phyloP scores from a whole-genome alignment of 2,113 vertebrate genomes.

The Notothenia coriiceps region DNA sequence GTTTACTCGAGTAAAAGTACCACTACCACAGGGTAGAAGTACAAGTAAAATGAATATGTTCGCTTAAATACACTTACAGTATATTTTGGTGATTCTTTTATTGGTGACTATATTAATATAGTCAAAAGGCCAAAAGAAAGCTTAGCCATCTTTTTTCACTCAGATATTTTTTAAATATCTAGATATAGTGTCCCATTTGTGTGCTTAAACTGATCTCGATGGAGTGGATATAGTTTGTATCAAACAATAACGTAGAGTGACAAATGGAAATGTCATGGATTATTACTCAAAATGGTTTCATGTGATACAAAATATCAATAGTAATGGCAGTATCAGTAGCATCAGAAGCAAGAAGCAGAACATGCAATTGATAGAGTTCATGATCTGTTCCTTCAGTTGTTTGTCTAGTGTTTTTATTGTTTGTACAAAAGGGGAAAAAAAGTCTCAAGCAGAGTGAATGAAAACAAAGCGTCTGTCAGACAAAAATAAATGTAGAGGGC shows the following conservation, averaged over 20 bases:
- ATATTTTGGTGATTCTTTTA: too few relatives aligned
- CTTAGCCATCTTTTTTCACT: too few relatives aligned
- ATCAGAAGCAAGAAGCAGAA: constrained; percentile 19
- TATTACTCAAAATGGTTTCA: constrained; percentile 28
- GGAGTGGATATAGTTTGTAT: constrained; percentile 12
- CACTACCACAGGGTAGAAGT: too few relatives aligned
- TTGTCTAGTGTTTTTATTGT: background rate
- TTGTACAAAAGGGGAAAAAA: background rate
- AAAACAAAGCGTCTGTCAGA: background rate
- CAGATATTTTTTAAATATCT: too few relatives aligned
- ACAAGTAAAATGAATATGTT: too few relatives aligned
- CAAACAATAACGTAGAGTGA: background rate
- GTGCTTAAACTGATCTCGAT: background rate
- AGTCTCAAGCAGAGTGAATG: background rate
- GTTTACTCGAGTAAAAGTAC: too few relatives aligned
- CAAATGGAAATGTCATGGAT: constrained; percentile 48
- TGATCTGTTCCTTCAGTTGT: constrained; percentile 17
- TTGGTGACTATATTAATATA: too few relatives aligned
- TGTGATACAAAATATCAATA: constrained; percentile 48
- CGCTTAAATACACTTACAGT: too few relatives aligned
- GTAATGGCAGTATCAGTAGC: constrained; percentile 22
- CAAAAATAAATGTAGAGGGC: constrained; percentile 12
- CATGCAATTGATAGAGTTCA: constrained; percentile 18
- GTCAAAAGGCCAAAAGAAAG: too few relatives aligned
- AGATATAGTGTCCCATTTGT: too few relatives aligned